A percentile compares a stretch with the other conserved stretches of the same genome.
phyloP scores from a whole-genome alignment of 30 jellyfish, hydroid and myxozoan genomes.

The Sanderia malayensis region DNA sequence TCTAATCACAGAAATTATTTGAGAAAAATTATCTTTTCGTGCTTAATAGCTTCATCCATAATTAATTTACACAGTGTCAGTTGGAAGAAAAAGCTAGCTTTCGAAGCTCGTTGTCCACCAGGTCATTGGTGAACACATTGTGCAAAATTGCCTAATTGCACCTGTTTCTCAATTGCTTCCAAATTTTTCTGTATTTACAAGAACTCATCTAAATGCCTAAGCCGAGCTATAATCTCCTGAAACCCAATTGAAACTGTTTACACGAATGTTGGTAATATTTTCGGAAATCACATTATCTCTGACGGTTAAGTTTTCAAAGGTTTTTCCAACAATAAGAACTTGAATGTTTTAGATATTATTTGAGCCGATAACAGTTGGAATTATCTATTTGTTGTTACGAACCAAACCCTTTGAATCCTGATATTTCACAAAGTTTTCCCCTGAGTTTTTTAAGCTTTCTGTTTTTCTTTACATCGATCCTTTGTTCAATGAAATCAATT shows the following conservation, averaged over 20 bases:
- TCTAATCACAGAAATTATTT: too few relatives aligned
- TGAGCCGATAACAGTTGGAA: not conserved
- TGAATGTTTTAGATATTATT: not conserved
- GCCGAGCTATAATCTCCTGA: not conserved
- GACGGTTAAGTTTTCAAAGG: not conserved
- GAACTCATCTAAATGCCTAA: not conserved
- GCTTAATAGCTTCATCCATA: constrained; percentile 12
- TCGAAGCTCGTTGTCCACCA: constrained; percentile 33
- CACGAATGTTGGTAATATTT: not conserved
- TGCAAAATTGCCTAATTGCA: constrained; percentile 27
- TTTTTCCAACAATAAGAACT: not conserved
- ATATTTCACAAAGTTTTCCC: too few relatives aligned
- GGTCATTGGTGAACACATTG: constrained; percentile 70
- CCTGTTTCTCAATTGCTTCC: constrained; percentile 33
- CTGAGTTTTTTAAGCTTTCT: not conserved
- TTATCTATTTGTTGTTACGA: too few relatives aligned
- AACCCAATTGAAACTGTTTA: not conserved
- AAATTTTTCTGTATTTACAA: not conserved
- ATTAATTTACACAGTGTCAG: constrained; percentile 47
- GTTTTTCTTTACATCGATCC: not conserved
- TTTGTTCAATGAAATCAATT: not conserved
- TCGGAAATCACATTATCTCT: not conserved
- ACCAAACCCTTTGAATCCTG: too few relatives aligned
- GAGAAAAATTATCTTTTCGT: not conserved
- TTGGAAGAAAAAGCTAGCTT: constrained; percentile 14